phyloP scores from a whole-genome alignment of 2,797 vertebrate species.

The Peromyscus melanophrys region DNA sequence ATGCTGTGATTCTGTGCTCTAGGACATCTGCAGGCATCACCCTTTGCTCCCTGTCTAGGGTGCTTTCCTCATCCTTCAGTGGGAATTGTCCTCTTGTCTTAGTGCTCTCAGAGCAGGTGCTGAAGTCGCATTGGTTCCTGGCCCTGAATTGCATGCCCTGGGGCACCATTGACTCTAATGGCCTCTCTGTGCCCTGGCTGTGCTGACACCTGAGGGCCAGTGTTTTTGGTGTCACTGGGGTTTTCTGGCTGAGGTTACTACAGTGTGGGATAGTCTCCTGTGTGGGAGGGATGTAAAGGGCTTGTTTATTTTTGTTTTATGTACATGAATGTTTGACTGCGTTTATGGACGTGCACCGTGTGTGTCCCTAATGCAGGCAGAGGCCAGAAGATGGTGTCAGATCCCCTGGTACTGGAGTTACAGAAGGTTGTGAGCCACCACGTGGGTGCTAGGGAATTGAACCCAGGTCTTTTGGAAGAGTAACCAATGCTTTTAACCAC shows the following conservation, averaged over 20 bases:
- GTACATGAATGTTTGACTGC: neutral
- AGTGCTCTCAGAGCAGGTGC: neutral
- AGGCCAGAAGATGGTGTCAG: neutral
- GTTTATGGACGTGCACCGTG: fast-evolving
- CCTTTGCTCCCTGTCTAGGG: too few species aligned
- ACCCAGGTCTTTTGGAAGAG: neutral
- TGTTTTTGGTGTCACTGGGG: neutral
- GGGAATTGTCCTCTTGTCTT: neutral
- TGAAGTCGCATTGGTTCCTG: neutral
- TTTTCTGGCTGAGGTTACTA: neutral
- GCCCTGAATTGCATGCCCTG: neutral
- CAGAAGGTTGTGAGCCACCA: neutral
- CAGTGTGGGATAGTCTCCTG: neutral
- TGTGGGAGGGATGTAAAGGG: neutral
- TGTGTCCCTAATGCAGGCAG: neutral
- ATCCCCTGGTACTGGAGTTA: neutral
- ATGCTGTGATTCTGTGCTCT: fast-evolving
- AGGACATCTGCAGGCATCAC: neutral
- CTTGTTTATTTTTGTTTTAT: neutral
- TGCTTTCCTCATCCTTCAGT: neutral
- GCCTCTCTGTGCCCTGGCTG: neutral
- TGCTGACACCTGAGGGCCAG: fast-evolving
- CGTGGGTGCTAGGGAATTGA: neutral
- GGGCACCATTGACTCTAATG: neutral
- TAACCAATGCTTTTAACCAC: neutral